Evolutionary conservation across 2,888 invertebrate genomes (phyloP), one percentile per base, ranked within the genome.

Genomic region (Lasioglossum lativentre): DNA sequence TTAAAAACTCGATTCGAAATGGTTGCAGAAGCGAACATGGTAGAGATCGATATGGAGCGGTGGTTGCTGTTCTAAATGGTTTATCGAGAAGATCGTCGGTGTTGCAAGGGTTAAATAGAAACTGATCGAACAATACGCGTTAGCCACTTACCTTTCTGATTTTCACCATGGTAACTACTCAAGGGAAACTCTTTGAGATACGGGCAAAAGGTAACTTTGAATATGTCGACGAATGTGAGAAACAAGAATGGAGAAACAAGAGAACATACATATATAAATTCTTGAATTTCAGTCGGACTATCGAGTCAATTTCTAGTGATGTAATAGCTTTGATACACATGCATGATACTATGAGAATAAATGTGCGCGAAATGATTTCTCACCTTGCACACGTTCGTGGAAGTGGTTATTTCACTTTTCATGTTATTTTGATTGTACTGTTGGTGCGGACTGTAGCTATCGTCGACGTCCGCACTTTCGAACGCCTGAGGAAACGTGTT

Each of bases 301-400:
- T 75, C 82, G 83, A 83, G 76, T 82, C 88, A 91, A 92, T 92
- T 91, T 92, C 90, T 89, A 92, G 93, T 93, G 93, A 93, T 92
- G 92, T 92, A 91, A 92, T 88, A 93, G 89, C 86, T 83, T 56
- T 59, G 79, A 78, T 86, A 83, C 72, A 71, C 87, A 91, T 89
- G 89, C 88, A 87, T 86, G 85, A 85, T 81, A 82, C 74, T 75
- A 83, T 81, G 83, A 83, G 79, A 87, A 45, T 10, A 78, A 90
- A 88, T 90, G 86, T 83, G 86, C 82, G 86, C 84, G 78, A 90
- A 89, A 89, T 90, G 90, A 84, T 85, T 85, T 88, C 95, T 95
- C 95, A 96, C 96, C 96, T 97, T 97, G 95, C 97, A 97, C 82
- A 97, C 97, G 95, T 98, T 97, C 82, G 97, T 97, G 73, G 96